Conservation (phyloP, 2,888 invertebrate genomes). For the Heliconius cydno region DNA sequence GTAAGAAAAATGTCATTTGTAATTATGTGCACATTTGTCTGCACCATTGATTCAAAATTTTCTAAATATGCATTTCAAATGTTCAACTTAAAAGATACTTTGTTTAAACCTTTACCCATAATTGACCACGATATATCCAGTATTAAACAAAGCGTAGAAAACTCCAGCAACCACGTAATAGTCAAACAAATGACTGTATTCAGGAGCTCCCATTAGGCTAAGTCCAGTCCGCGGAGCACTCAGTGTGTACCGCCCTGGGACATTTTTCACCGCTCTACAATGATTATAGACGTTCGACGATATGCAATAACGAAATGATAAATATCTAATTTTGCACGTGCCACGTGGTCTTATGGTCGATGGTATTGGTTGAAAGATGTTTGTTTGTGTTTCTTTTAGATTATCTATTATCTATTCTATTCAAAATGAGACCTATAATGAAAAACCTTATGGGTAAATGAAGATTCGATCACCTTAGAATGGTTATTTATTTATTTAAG, state of each 20-base stretch:
- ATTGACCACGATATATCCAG: neutral
- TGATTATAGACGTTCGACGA: constrained; percentile 76
- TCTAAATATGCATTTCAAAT: neutral
- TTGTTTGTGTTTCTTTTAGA: neutral
- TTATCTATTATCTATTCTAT: neutral
- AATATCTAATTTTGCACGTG: constrained; percentile 66
- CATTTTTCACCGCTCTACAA: constrained; percentile 68
- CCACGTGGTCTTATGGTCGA: constrained; percentile 57
- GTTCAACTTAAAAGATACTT: neutral
- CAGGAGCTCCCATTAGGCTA: constrained; percentile 40
- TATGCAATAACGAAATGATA: constrained; percentile 74
- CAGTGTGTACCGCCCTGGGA: constrained; percentile 58
- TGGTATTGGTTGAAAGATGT: constrained; percentile 19
- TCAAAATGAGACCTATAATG: too few species aligned
- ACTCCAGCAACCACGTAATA: constrained; percentile 25
- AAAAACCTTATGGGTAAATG: too few species aligned
- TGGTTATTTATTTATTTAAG: neutral
- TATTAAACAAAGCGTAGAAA: constrained; percentile 28
- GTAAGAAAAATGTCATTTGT: too few species aligned
- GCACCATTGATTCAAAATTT: neutral
- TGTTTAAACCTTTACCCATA: neutral
- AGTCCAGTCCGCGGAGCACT: constrained; percentile 40
- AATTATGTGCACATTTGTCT: too few species aligned
- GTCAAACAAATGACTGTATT: constrained; percentile 36
- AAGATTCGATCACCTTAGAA: too few species aligned